Conservation (phyloP, 2,113 vertebrate genomes). For the Mobula birostris region DNA sequence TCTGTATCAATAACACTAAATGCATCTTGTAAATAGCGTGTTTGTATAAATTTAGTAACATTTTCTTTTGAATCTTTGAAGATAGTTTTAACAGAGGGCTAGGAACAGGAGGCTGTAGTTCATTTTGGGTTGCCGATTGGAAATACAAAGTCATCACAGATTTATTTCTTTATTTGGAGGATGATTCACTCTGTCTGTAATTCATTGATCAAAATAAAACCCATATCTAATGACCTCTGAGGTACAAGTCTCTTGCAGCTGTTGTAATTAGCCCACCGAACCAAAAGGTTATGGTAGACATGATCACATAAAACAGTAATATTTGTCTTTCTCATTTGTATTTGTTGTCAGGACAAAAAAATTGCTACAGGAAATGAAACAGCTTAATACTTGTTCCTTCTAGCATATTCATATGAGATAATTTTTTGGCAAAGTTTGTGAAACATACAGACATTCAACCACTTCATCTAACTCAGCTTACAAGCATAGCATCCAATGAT, state of each 20-base stretch:
- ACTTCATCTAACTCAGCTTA: too few species aligned
- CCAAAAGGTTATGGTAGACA: neutral
- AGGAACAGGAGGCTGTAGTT: neutral
- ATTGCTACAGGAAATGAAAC: neutral
- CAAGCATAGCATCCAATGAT: neutral
- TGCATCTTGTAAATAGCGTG: neutral
- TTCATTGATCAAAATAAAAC: slow-evolving; percentile 17
- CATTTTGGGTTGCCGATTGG: neutral
- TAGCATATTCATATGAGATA: neutral
- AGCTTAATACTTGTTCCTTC: neutral
- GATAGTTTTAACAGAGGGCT: neutral
- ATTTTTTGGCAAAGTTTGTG: neutral
- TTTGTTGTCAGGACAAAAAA: neutral
- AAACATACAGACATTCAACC: neutral
- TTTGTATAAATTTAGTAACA: neutral
- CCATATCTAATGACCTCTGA: neutral
- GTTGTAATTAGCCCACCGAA: neutral
- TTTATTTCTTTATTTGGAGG: slow-evolving; percentile 14
- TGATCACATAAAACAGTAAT: neutral
- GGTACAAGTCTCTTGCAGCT: slow-evolving; percentile 5
- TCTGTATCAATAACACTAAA: neutral
- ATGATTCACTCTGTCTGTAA: slow-evolving; percentile 1
- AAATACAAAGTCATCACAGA: neutral
- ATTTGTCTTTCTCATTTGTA: neutral
- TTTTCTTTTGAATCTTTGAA: neutral